phyloP scores from a whole-genome alignment of 2,888 invertebrate genomes.

The Nyleta sp. region DNA sequence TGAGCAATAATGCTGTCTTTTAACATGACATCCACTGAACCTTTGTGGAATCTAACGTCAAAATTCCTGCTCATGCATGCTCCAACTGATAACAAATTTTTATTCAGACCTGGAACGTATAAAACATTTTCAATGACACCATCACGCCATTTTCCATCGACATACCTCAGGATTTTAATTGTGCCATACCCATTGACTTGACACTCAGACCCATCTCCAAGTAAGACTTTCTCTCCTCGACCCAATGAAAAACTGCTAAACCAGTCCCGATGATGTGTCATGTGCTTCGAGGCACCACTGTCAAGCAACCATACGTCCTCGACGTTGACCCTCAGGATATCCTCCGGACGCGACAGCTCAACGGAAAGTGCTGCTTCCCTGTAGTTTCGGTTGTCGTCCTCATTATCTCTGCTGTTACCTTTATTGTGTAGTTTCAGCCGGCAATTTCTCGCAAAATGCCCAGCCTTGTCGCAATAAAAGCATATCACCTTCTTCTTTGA shows the following conservation, averaged over 20 bases:
- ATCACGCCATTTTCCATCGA: constrained; percentile 16
- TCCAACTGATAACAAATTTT: constrained; percentile 47
- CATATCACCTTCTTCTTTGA: constrained; percentile 1
- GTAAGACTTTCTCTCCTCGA: not conserved
- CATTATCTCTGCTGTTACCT: not conserved
- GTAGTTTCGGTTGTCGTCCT: not conserved
- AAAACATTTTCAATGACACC: constrained; percentile 35
- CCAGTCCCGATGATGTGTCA: constrained; percentile 47
- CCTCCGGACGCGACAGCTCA: not conserved
- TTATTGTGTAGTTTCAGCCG: not conserved
- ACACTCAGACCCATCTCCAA: constrained; percentile 30
- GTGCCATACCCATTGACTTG: constrained; percentile 22
- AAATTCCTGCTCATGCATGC: constrained; percentile 13
- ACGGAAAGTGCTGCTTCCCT: constrained; percentile 1
- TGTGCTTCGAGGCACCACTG: constrained; percentile 51
- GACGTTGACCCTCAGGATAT: not conserved
- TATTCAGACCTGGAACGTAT: constrained; percentile 33
- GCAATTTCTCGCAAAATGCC: constrained; percentile 31
- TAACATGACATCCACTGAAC: not conserved
- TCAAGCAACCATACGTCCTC: constrained; percentile 35
- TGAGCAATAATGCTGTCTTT: not conserved
- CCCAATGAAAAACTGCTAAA: not conserved
- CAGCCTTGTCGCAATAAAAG: constrained; percentile 9
- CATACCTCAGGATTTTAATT: constrained; percentile 11
- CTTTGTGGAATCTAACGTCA: not conserved